Conservation (phyloP, 2,797 vertebrate genomes). For the Ceryle rudis region DNA sequence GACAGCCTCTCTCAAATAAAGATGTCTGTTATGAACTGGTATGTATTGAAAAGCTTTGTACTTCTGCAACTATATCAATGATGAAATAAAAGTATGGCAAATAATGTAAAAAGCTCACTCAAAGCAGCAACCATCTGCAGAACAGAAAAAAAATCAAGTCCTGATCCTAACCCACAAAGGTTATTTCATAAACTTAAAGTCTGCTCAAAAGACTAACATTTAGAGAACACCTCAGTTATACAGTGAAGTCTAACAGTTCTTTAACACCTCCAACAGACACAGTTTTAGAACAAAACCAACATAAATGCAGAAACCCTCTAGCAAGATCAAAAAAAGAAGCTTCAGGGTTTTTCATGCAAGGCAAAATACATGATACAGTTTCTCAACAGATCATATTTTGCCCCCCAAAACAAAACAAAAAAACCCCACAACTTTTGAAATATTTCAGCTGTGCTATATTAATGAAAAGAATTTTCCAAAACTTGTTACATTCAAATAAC, state of each 20-base stretch:
- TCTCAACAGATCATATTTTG: neutral
- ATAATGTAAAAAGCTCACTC: neutral
- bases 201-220: neutral
- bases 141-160: neutral
- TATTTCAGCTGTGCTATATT: neutral
- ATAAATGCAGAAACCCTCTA: neutral
- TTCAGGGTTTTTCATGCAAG: neutral
- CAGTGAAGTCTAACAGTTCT: neutral
- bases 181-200: neutral
- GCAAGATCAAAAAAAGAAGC: neutral
- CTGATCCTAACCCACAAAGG: neutral
- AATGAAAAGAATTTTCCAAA: neutral
- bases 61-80: neutral
- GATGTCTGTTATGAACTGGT: neutral
- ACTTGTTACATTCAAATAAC: neutral
- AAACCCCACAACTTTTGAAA: neutral
- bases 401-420: neutral
- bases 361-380: neutral
- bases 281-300: neutral
- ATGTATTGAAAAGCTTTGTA: neutral
- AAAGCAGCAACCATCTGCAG: neutral
- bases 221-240: neutral
- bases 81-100: neutral
- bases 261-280: neutral
- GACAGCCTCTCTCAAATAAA: neutral